Conservation (phyloP, 2,113 vertebrate genomes). For the Sprattus sprattus region DNA sequence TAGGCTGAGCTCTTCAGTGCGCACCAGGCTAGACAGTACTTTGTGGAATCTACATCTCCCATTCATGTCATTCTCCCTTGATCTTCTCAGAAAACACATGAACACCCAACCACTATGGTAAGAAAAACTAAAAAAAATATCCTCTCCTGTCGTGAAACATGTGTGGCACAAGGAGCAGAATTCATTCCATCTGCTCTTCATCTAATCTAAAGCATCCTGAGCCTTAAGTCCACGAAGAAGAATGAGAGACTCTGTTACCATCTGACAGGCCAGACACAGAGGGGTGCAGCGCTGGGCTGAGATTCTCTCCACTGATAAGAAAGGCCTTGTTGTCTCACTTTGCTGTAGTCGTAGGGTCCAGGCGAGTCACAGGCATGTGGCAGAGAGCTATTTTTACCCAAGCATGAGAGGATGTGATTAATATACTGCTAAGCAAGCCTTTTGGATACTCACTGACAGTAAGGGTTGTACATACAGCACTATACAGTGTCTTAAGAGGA, state of each 20-base stretch:
- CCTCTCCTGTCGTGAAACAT: not conserved
- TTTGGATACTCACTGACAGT: not conserved
- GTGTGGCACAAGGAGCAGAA: not conserved
- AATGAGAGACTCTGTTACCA: slow-evolving; percentile 3
- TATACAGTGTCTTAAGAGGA: not conserved
- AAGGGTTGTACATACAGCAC: not conserved
- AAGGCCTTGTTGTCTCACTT: slow-evolving; percentile 22
- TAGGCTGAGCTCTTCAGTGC: not conserved
- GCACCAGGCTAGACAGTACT: not conserved
- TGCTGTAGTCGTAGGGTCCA: not conserved
- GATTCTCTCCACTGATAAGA: slow-evolving; percentile 38
- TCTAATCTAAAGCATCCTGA: not conserved
- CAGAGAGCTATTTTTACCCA: not conserved
- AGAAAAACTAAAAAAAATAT: not conserved
- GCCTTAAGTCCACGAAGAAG: slow-evolving; percentile 26
- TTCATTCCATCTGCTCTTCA: not conserved
- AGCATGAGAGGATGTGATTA: not conserved
- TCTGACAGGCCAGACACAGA: slow-evolving; percentile 15
- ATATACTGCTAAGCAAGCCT: not conserved
- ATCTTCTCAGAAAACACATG: not conserved
- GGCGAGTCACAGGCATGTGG: not conserved
- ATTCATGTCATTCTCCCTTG: not conserved
- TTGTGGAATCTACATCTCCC: not conserved
- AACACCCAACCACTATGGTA: not conserved
- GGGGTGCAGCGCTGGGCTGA: slow-evolving; percentile 20